These are phyloP conservation scores for Cottus gobio DNA, from an alignment of 2,113 vertebrate genomes.

Conservation along the genomic window DNA sequence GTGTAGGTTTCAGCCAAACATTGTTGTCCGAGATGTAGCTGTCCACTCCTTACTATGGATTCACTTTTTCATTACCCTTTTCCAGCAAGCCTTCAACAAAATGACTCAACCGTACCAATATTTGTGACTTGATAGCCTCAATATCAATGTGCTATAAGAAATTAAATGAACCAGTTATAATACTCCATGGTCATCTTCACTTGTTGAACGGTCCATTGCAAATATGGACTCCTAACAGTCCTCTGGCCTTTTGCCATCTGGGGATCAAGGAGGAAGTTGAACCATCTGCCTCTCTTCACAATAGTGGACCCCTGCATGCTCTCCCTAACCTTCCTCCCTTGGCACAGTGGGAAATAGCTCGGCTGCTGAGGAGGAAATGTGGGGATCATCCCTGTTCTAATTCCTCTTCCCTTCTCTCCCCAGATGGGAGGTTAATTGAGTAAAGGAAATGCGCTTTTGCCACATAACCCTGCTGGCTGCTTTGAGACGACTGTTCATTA, in stretches of 20 bases:
- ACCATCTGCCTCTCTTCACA: slow-evolving; percentile 75
- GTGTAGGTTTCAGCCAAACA: background rate
- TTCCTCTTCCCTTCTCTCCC: slow-evolving; percentile 56
- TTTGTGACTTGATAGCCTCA: background rate
- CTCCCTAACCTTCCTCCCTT: slow-evolving; percentile 55
- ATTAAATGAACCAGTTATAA: background rate
- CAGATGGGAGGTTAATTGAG: slow-evolving; percentile 81
- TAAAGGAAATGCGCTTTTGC: slow-evolving; percentile 65
- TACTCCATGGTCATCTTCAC: slow-evolving; percentile 30
- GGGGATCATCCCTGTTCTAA: slow-evolving; percentile 61
- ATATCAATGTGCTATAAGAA: slow-evolving; percentile 3
- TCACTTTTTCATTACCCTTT: background rate
- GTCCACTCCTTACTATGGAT: background rate
- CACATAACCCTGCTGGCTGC: slow-evolving; percentile 59
- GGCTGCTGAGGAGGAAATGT: slow-evolving; percentile 58
- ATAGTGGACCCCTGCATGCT: slow-evolving; percentile 57
- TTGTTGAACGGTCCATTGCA: slow-evolving; percentile 52
- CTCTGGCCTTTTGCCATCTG: slow-evolving; percentile 68
- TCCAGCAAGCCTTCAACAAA: background rate
- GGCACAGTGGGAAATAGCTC: slow-evolving; percentile 51
- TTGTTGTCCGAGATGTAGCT: background rate
- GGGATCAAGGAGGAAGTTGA: slow-evolving; percentile 67
- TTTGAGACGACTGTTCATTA: slow-evolving; percentile 58
- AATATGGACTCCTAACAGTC: slow-evolving; percentile 49
- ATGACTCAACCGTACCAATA: background rate